A percentile compares a stretch with the other conserved stretches of the same genome.
Evolutionary conservation across 1,140 invertebrate genomes (phyloP).

Genomic region (Diachasmimorpha longicaudata): DNA sequence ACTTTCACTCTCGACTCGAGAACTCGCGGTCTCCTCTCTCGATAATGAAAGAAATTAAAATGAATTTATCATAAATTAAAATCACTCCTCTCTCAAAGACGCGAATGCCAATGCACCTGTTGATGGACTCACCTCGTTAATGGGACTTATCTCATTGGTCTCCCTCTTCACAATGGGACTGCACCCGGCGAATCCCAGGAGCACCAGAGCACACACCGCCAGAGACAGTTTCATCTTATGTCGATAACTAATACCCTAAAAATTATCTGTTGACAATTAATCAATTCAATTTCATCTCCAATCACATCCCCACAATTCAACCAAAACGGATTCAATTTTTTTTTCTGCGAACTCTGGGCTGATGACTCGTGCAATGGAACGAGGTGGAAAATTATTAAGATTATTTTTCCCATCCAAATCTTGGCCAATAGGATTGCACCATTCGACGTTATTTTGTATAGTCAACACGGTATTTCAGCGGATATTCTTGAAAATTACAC

Average conservation of each 20-base stretch:
- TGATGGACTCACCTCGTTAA: conserved; percentile 58
- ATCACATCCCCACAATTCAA: background rate
- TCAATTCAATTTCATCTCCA: background rate
- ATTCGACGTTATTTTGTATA: too few relatives aligned
- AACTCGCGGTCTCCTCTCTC: background rate
- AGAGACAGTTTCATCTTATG: conserved; percentile 50
- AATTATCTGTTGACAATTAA: background rate
- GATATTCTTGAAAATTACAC: too few relatives aligned
- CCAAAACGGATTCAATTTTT: background rate
- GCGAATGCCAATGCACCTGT: background rate
- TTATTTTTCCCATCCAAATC: too few relatives aligned
- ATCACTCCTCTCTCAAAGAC: background rate
- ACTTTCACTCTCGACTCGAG: conserved; percentile 7
- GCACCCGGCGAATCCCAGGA: conserved; percentile 36
- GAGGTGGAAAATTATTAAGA: too few relatives aligned
- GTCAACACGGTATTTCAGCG: too few relatives aligned
- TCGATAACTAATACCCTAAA: background rate
- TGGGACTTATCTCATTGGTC: conserved; percentile 47
- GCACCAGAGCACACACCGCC: conserved; percentile 40
- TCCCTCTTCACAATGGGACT: conserved; percentile 52
- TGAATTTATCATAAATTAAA: background rate
- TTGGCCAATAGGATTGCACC: too few relatives aligned
- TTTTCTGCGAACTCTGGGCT: too few relatives aligned
- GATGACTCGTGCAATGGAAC: too few relatives aligned
- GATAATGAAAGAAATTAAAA: background rate